Conservation (phyloP, 2,888 invertebrate species). For the Argyresthia goedartella region DNA sequence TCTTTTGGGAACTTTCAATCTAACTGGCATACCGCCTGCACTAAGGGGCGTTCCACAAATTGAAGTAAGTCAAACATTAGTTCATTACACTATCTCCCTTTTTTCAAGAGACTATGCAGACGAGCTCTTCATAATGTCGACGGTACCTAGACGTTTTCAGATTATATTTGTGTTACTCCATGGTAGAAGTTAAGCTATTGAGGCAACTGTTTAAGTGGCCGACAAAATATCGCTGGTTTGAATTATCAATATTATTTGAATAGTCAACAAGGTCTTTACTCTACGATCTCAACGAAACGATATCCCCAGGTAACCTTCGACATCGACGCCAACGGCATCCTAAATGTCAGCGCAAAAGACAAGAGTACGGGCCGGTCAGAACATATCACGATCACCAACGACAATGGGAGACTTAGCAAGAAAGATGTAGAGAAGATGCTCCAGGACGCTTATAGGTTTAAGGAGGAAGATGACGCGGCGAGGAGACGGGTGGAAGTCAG, state of each 20-base stretch:
- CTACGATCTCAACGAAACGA: not conserved
- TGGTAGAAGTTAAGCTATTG: no score
- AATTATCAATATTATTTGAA: no score
- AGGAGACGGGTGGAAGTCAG: constrained; percentile 77
- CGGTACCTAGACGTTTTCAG: no score
- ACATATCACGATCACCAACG: constrained; percentile 88
- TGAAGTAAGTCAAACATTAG: constrained; percentile 36
- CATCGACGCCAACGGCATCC: constrained; percentile 90
- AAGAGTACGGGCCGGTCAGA: constrained; percentile 84
- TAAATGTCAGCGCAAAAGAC: constrained; percentile 84
- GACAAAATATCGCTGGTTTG: no score
- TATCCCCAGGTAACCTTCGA: constrained; percentile 81
- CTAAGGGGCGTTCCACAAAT: constrained; percentile 85
- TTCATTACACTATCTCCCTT: not conserved
- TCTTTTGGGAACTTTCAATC: constrained; percentile 83
- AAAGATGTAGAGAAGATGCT: constrained; percentile 92
- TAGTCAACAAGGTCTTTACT: no score
- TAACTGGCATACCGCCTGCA: constrained; percentile 87
- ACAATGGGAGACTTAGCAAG: constrained; percentile 86
- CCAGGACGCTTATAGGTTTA: constrained; percentile 83
- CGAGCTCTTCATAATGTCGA: not conserved
- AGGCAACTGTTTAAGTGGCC: no score
- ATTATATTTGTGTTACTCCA: no score
- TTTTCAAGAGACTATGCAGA: not conserved
- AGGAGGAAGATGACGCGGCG: constrained; percentile 80